Base-by-base conservation (phyloP, 2,797 vertebrate genomes). In the Sylvia borin region DNA sequence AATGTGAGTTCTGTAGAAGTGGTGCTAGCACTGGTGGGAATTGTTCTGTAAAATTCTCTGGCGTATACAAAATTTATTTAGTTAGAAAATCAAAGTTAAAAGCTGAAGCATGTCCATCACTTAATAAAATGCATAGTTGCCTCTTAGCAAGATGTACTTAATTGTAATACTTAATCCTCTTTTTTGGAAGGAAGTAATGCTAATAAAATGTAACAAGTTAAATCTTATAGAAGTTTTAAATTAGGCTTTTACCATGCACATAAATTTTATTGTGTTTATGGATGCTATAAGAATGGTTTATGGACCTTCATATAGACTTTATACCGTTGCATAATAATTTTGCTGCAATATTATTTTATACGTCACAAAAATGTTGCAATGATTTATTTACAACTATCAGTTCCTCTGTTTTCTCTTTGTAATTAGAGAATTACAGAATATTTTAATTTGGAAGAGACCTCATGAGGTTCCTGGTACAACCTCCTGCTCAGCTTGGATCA, bases 131-230 rank as follows among this genome's bases (percentile, higher is more conserved):
- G 48, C 50, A 26, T 53, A 54, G 68, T 90, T 94, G 36, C 29
- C 36, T 85, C 88, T 89, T 79, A 93, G 75, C 76, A 94, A 77
- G 80, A 67, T 61, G n/a, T 71, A 42, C 57, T 88, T 90, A 71
- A 91, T 66, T 91, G 58, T 75, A 53, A 45, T 88, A 65, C 27
- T 58, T 68, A 90, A 58, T 85, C 29, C 36, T 85, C 43, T 67
- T 83, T 73, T 85, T 74, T 45, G 15, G 31, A 54, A 65, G n/a
- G 47, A 90, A 82, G 42, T 48, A 70, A 47, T 54, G 54, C n/a
- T 85, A 77, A 74, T 92, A 70, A 87, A 95, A 85, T 74, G 31
- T 48, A 94, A 60, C 31, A 48, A 57, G 40, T 85, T 91, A 87
- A 77, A 83, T 55, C 42, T 67, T 91, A 45, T 70, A 45, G 34